Conservation (phyloP, 2,888 invertebrate species). For the Dicranocentrus wangi region DNA sequence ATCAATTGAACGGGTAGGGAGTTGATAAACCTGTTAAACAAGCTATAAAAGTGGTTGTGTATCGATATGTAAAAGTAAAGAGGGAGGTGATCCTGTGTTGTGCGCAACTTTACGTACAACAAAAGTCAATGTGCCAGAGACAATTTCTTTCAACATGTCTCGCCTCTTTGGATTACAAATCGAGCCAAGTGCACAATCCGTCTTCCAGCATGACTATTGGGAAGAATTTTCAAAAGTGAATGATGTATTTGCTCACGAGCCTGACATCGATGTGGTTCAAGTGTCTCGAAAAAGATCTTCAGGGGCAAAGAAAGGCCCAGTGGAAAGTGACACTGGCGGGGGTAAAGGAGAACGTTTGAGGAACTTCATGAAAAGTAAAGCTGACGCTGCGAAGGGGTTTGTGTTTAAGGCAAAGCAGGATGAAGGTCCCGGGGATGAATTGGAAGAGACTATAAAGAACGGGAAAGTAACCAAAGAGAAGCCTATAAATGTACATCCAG, state of each 20-base stretch:
- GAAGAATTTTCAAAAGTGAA: constrained; percentile 68
- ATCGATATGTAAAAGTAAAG: background rate
- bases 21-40: background rate
- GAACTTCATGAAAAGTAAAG: constrained; percentile 34
- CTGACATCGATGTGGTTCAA: constrained; percentile 45
- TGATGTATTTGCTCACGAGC: constrained; percentile 60
- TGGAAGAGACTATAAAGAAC: constrained; percentile 6
- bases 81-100: background rate
- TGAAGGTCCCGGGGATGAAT: constrained; percentile 33
- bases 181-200: constrained; percentile 62
- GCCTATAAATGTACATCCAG: constrained; percentile 26
- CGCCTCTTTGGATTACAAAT: constrained; percentile 63
- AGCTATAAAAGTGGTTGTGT: background rate
- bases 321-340: background rate
- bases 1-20: constrained; percentile 33
- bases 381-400: constrained; percentile 30
- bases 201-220: constrained; percentile 68
- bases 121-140: background rate
- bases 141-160: constrained; percentile 37
- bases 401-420: constrained; percentile 39
- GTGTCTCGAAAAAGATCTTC: background rate
- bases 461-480: background rate
- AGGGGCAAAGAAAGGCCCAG: too few species aligned
- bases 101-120: background rate
- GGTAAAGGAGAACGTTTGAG: constrained; percentile 31